Evolutionary conservation across 2,888 invertebrate species (phyloP).

Genomic region (Herminia tarsipennalis): DNA sequence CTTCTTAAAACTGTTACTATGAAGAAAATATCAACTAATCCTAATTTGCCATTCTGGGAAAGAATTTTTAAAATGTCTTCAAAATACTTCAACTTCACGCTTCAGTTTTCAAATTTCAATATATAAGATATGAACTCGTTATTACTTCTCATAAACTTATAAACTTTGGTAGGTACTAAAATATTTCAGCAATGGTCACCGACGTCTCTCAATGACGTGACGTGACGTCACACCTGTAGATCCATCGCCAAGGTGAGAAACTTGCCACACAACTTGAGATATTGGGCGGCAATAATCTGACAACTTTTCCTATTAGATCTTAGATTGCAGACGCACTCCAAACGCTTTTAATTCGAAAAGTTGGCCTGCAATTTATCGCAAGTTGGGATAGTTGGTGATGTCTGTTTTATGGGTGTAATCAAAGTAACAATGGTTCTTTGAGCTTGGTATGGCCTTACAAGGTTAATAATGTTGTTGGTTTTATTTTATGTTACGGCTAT

Average conservation of each 20-base stretch:
- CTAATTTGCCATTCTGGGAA: too few relatives aligned
- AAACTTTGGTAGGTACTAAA: too few relatives aligned
- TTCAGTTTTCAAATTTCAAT: too few relatives aligned
- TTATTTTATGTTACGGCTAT: too few relatives aligned
- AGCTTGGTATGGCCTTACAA: not conserved
- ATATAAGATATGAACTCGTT: too few relatives aligned
- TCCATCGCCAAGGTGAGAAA: conserved; percentile 4
- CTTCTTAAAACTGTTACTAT: too few relatives aligned
- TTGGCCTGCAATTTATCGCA: conserved; percentile 57
- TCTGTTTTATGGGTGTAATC: conserved; percentile 31
- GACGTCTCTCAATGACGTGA: too few relatives aligned
- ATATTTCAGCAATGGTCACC: too few relatives aligned
- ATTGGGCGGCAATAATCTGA: conserved; percentile 56
- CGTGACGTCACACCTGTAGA: conserved; percentile 12
- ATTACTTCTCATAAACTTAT: too few relatives aligned
- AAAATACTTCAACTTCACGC: too few relatives aligned
- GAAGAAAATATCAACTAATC: too few relatives aligned
- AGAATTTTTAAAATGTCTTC: too few relatives aligned
- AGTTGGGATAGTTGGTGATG: conserved; percentile 41
- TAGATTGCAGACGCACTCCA: conserved; percentile 52
- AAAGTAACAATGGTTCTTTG: not conserved
- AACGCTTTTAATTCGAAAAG: conserved; percentile 60
- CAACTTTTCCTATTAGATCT: conserved; percentile 61
- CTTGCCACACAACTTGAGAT: conserved; percentile 39
- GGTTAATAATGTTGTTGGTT: not conserved